Evolutionary conservation across 2,888 invertebrate genomes (phyloP).

Genomic region (Aphidius colemani): DNA sequence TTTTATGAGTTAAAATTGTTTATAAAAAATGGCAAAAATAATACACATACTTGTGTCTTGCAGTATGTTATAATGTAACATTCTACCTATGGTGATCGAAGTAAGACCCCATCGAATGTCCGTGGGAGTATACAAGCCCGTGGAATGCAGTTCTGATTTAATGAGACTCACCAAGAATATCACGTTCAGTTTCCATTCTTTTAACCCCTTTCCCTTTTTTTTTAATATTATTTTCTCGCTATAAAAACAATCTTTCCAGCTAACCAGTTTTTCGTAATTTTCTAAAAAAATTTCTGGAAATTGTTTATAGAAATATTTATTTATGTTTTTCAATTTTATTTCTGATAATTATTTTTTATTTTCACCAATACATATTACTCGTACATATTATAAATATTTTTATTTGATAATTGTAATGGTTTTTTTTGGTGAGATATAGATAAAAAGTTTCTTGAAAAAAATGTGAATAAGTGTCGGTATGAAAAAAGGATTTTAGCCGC

Average conservation of each 20-base stretch:
- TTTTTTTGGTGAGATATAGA: conserved; percentile 33
- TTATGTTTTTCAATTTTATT: neutral
- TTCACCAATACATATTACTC: neutral
- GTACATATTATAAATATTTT: conserved; percentile 11
- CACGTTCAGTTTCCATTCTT: conserved; percentile 16
- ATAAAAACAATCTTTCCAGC: too few species aligned
- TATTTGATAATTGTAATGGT: conserved; percentile 41
- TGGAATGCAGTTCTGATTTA: conserved; percentile 61
- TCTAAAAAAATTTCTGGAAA: too few species aligned
- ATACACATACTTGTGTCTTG: conserved; percentile 49
- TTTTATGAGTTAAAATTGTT: too few species aligned
- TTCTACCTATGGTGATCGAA: conserved; percentile 57
- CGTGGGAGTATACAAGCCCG: conserved; percentile 60
- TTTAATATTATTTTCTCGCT: conserved; percentile 3
- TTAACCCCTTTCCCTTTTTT: conserved; percentile 13
- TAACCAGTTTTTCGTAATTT: too few species aligned
- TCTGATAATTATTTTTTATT: neutral
- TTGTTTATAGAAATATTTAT: too few species aligned
- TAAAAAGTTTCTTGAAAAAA: conserved; percentile 29
- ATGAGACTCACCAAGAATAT: conserved; percentile 40
- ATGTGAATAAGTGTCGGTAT: conserved; percentile 28
- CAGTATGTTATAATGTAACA: conserved; percentile 57
- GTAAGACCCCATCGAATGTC: conserved; percentile 58
- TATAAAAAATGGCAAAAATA: conserved; percentile 1
- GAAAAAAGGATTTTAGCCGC: conserved; percentile 36